Evolutionary conservation across 2,888 invertebrate genomes (phyloP), one percentile per base, ranked within the genome.

Genomic region (Ichneumoninae sp.): DNA sequence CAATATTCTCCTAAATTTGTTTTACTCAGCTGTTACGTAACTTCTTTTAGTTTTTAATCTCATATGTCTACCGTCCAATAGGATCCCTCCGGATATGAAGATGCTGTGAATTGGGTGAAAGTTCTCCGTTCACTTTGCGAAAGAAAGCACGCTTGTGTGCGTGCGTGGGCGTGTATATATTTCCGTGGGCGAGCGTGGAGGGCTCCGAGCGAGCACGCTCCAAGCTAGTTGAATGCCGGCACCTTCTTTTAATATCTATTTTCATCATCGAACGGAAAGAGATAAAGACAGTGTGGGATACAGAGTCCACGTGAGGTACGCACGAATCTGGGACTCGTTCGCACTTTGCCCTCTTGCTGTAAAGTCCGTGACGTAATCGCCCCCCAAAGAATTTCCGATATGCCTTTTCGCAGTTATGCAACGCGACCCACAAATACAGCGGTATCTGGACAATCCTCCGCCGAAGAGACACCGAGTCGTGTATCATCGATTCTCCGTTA

Each of bases 221-320:
- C 30, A 47, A 13, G 47, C 16, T 30, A 68, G 26, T 26, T 13
- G 13, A 68, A 68, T 68, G 68, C 26, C 68, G 44, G 44, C 68
- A 30, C 68, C 68, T 68, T 68, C 44, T 26, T 26, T 47, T 50
- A 26, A 47, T 30, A 30, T 69, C 69, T 69, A 69, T 69, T 69
- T 30, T 47, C 50, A 50, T 50, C 47, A 22, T 7, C 47, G 1
- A 54, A 19, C 54, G 10, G 22, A 54, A 54, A 44, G 30, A n/a
- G 69, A 69, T 47, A 69, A 26, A 69, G n/a, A 30, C 44, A 30
- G 22, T 68, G 40, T 26, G 52, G 19, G 52, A 52, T 52, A 52
- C 7, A 19, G 8, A 54, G 54, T 54, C 19, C 19, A 22, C 44
- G 44, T 47, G 44, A 47, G 44, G 16, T 16, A 47, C 16, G 44